Conservation (phyloP, 1,140 invertebrate genomes). For the Neotoxoptera formosana region DNA sequence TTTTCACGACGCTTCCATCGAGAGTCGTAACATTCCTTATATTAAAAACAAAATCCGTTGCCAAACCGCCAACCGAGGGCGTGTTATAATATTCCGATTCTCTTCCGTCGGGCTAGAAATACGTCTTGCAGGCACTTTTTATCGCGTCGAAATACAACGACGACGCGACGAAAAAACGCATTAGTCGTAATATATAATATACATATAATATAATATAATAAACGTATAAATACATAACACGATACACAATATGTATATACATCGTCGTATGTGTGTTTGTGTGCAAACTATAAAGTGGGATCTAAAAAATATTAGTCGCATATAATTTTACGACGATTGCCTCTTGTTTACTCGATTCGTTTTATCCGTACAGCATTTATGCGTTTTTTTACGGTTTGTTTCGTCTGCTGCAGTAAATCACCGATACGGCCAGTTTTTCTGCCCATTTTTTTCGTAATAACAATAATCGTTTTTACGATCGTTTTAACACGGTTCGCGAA, state of each 20-base stretch:
- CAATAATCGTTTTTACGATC: constrained; percentile 21
- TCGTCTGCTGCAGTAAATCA: constrained; percentile 54
- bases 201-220: no score
- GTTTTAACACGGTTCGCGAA: not conserved
- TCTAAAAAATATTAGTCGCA: constrained; percentile 29
- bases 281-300: not conserved
- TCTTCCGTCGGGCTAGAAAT: not conserved
- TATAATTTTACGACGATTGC: constrained; percentile 33
- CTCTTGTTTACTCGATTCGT: constrained; percentile 50
- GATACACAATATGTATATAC: not conserved
- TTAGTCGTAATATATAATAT: not conserved
- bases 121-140: not conserved
- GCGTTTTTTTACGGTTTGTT: constrained; percentile 55
- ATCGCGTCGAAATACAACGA: not conserved
- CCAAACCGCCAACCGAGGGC: not conserved
- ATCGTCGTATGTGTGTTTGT: not conserved
- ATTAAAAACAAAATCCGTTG: constrained; percentile 23
- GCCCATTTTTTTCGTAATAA: not conserved
- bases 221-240: not conserved
- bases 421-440: constrained; percentile 11
- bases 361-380: constrained; percentile 32
- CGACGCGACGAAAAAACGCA: constrained; percentile 20
- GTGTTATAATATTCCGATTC: not conserved
- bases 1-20: not conserved
- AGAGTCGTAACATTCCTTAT: not conserved